Base-by-base conservation (phyloP, 2,797 vertebrate genomes). In the Notolabrus celidotus region DNA sequence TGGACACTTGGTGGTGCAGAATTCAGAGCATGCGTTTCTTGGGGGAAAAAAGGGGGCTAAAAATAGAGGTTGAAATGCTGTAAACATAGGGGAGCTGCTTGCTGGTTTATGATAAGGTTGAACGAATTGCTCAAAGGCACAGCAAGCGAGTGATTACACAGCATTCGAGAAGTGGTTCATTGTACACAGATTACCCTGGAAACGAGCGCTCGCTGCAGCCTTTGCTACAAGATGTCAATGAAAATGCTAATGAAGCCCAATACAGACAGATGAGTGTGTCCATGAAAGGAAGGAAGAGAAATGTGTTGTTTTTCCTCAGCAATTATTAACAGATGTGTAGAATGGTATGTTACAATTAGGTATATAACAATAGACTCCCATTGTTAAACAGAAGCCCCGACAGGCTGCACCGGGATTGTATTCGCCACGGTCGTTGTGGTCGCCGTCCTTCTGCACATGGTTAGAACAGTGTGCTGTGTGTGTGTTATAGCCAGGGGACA, bases 401-500 rank as follows among this genome's bases (percentile, higher is more conserved):
- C 84, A 77, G 81, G 82, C 82, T 70, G 70, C 63, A 54, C 57
- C 71, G 51, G 46, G 47, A 56, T 80, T 60, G 46, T 77, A 45
- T 88, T 67, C 71, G 79, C 81, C 55, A 77, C 71, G 54, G 65
- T 70, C 77, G 39, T 55, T 79, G 82, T 78, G 79, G 71, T 84
- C 66, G 77, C 68, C 85, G 82, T 85, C 87, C 49, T 67, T 71
- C 77, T 67, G 87, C 79, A 88, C 88, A 91, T 79, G 69, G 86
- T 74, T 64, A 66, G 61, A 80, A 85, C 84, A 79, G 65, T 41
- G 76, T 55, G 70, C 83, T 72, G 43, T 45, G 43, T 71, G 42
- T 45, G 43, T 60, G 81, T 77, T 84, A 71, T 78, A 84, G 91
- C 90, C 87, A 61, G 81, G 87, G 92, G 92, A 90, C 81, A 83